These are phyloP conservation scores for Gambusia affinis DNA, from an alignment of 2,113 vertebrate species.

Conservation along the genomic window DNA sequence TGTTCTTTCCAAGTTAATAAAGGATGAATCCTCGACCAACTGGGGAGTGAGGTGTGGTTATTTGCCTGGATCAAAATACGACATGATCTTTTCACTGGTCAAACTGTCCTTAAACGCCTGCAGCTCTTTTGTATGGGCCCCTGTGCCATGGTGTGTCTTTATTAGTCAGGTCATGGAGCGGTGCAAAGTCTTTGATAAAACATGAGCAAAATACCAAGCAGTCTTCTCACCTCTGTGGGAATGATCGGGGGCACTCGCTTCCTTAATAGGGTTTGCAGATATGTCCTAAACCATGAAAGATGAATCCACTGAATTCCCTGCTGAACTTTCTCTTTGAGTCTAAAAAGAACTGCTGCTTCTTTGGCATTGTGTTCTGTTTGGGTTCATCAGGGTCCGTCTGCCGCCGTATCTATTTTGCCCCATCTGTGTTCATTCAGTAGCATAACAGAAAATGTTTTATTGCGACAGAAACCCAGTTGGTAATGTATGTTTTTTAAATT, in stretches of 20 bases:
- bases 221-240: neutral
- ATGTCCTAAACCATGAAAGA: conserved; percentile 12
- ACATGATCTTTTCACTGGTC: neutral
- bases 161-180: conserved; percentile 20
- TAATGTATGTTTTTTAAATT: neutral
- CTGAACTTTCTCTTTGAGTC: conserved; percentile 17
- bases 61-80: neutral
- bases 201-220: conserved; percentile 23
- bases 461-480: neutral
- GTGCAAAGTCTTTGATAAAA: conserved; percentile 31
- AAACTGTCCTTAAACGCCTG: neutral
- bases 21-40: conserved; percentile 4
- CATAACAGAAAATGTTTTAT: neutral
- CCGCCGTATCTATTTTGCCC: too few species aligned
- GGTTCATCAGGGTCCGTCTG: too few species aligned
- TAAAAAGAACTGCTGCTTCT: conserved; percentile 16
- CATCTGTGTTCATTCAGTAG: neutral
- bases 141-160: neutral
- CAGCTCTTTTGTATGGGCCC: neutral
- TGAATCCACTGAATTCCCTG: conserved; percentile 30
- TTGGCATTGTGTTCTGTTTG: neutral
- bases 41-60: neutral
- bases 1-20: neutral
- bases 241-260: neutral
- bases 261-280: conserved; percentile 15